Evolutionary conservation across 2,888 invertebrate species (phyloP).

Genomic region (Vesta saturnalis): DNA sequence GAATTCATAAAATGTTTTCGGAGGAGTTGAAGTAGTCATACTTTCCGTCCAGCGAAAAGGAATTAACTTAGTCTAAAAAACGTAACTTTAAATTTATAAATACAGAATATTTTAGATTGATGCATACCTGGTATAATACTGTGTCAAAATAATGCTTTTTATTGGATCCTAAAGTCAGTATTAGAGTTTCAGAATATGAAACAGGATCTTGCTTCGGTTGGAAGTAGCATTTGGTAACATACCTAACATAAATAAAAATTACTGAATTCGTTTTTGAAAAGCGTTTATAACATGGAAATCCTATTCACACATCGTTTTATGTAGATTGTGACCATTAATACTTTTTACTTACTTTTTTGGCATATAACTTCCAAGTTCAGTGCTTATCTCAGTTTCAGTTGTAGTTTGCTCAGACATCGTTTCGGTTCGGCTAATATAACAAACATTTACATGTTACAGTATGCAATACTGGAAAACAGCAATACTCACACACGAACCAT

Average conservation of each 20-base stretch:
- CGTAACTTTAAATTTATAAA: conserved; percentile 1
- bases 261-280: too few species aligned
- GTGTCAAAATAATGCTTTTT: conserved; percentile 49
- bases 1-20: conserved; percentile 26
- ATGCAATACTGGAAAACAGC: background rate
- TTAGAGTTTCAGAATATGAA: conserved; percentile 57
- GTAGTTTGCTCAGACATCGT: conserved; percentile 15
- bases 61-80: conserved; percentile 43
- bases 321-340: too few species aligned
- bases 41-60: conserved; percentile 47
- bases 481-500: conserved; percentile 49
- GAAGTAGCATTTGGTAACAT: conserved; percentile 55
- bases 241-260: conserved; percentile 51
- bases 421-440: conserved; percentile 30
- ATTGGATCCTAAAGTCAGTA: conserved; percentile 48
- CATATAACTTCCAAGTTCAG: conserved; percentile 44
- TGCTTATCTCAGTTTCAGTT: conserved; percentile 42
- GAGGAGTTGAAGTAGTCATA: conserved; percentile 41
- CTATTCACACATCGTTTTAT: too few species aligned
- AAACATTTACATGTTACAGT: background rate
- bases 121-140: conserved; percentile 48
- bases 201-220: conserved; percentile 54
- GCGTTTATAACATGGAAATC: too few species aligned
- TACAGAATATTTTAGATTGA: conserved; percentile 1
- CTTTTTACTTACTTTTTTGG: conserved; percentile 51